Base-by-base conservation (phyloP, 1,140 invertebrate genomes). In the Cyphomyrmex costatus region DNA sequence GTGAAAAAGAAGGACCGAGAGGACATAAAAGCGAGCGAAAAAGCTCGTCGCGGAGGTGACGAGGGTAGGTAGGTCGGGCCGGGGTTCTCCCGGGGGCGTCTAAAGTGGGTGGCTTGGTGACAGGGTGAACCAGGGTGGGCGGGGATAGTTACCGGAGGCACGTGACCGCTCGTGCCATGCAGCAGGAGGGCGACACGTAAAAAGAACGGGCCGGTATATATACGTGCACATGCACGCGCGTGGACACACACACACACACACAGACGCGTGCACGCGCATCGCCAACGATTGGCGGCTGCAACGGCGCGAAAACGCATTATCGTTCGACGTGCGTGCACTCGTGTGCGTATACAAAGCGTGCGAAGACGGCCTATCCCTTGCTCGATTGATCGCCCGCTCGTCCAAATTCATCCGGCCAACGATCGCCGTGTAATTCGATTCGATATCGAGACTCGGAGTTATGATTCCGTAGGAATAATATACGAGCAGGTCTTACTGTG, bases 401-500 rank as follows among this genome's bases (percentile, higher is more conserved):
- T 86, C 42, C 77, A 60, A 77, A 24, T 84, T 73, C 87, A 79
- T 56, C 24, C 68, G 79, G 53, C 63, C 88, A 70, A 88, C 84
- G 88, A 90, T 90, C 89, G 89, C 85, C 86, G 89, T 92, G 90
- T 93, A 93, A 94, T 95, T 94, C 93, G 93, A 95, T 94, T 95
- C 93, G 92, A 93, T 94, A 94, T 91, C 93, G 82, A 86, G 93
- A 93, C 91, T 89, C 85, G 70, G 89, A 92, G 87, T 94, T 94
- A 94, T 93, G 93, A 94, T 93, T 93, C 84, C 87, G 76, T 87
- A 92, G 89, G 86, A 94, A 94, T 94, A 94, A 94, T 94, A 94
- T 93, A 94, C 91, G 92, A 93, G 93, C 93, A 94, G 93, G 94
- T 94, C 92, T 94, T 93, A 94, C 88, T 94, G 91, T 93, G 78